Evolutionary conservation across 2,888 invertebrate species (phyloP).

Genomic region (Teleiodes luculella): DNA sequence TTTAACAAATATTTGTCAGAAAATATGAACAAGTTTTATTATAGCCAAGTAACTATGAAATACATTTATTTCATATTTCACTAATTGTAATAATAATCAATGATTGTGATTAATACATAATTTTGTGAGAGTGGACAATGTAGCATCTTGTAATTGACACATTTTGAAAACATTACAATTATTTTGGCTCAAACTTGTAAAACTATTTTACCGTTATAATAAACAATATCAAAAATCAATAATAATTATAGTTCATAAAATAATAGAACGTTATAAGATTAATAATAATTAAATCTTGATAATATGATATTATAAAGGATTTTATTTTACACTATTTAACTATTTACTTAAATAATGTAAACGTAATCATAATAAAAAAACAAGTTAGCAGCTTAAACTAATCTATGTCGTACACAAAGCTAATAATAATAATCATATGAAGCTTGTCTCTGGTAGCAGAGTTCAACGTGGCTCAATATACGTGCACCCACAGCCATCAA

Average conservation of each 20-base stretch:
- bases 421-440: neutral
- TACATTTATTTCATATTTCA: conserved; percentile 2
- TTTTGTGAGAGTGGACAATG: neutral
- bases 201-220: neutral
- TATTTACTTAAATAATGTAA: neutral
- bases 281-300: neutral
- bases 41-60: conserved; percentile 3
- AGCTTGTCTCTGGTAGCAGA: neutral
- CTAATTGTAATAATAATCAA: conserved; percentile 6
- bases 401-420: neutral
- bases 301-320: neutral
- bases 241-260: neutral
- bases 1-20: neutral
- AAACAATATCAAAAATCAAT: neutral
- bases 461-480: neutral
- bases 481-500: neutral
- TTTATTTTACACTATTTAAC: conserved; percentile 14
- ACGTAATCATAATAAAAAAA: conserved; percentile 18
- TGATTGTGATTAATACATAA: neutral
- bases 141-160: neutral
- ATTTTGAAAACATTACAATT: neutral
- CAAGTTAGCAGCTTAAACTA: conserved; percentile 29
- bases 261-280: neutral
- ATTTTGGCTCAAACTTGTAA: neutral
- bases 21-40: neutral